These are phyloP conservation scores for Dexiosoma caninum DNA, from an alignment of 2,888 invertebrate genomes.

Conservation along the genomic window DNA sequence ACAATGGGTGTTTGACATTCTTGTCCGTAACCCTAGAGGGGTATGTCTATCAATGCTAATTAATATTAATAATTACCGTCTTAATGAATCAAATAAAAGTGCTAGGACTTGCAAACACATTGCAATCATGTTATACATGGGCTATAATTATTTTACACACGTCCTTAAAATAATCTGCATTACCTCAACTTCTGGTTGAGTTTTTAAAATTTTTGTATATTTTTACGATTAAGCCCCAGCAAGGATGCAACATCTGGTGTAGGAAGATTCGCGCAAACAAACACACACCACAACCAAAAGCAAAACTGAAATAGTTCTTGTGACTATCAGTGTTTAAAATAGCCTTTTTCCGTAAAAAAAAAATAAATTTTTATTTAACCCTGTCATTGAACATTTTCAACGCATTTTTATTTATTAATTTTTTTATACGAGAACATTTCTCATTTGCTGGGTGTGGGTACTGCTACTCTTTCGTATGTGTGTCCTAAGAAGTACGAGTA, in stretches of 20 bases:
- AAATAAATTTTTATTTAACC: background rate
- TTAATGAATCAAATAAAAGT: slow-evolving; percentile 13
- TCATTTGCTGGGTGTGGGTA: background rate
- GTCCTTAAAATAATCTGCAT: no score
- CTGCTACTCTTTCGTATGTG: background rate
- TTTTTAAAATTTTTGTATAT: no score
- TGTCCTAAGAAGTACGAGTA: background rate
- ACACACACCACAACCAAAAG: background rate
- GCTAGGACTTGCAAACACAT: no score
- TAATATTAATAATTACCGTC: slow-evolving; percentile 32
- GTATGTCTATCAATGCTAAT: slow-evolving; percentile 15
- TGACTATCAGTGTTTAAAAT: no score
- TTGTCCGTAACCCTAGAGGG: background rate
- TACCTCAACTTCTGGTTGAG: no score
- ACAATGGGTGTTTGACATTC: background rate
- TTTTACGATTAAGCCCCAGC: no score
- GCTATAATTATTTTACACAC: no score
- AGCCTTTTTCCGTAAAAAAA: no score
- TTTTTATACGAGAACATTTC: background rate
- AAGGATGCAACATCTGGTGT: no score
- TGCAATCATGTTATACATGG: no score
- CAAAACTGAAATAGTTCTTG: no score
- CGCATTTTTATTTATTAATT: background rate
- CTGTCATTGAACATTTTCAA: background rate
- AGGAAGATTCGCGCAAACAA: background rate